phyloP scores from a whole-genome alignment of 2,888 invertebrate genomes.

The Noctua comes region DNA sequence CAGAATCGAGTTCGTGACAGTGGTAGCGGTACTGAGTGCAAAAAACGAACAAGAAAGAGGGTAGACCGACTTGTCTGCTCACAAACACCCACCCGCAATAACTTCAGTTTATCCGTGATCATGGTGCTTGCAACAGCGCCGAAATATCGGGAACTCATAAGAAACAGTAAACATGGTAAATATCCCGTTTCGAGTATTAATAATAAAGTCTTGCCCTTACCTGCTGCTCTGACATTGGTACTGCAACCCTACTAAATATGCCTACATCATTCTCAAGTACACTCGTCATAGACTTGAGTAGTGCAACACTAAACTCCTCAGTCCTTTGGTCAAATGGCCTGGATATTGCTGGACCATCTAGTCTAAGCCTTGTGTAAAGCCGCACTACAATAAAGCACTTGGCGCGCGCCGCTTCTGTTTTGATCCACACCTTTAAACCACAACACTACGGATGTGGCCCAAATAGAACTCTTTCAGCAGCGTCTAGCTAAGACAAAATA shows the following conservation, averaged over 20 bases:
- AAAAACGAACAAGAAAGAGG: no score
- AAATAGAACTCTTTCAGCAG: slow-evolving; percentile 19
- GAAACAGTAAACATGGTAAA: no score
- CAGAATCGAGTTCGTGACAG: no score
- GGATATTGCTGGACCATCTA: neutral
- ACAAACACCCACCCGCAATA: no score
- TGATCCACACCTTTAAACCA: neutral
- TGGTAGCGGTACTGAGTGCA: no score
- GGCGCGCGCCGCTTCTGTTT: slow-evolving; percentile 16
- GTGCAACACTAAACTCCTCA: neutral
- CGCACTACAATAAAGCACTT: neutral
- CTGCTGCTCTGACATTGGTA: neutral
- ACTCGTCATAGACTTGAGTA: neutral
- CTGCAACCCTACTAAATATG: neutral
- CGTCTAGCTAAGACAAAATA: slow-evolving; percentile 2
- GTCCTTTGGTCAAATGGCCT: neutral
- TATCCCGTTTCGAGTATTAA: no score
- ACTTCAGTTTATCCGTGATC: no score
- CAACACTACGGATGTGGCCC: neutral
- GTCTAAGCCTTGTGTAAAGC: neutral
- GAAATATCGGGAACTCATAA: no score
- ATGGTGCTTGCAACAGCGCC: no score
- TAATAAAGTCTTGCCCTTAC: no score
- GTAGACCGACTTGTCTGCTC: no score
- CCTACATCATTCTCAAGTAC: neutral